These are phyloP conservation scores for Sebastes kiyomatsui DNA, from an alignment of 2,797 vertebrate species.

Conservation along the genomic window DNA sequence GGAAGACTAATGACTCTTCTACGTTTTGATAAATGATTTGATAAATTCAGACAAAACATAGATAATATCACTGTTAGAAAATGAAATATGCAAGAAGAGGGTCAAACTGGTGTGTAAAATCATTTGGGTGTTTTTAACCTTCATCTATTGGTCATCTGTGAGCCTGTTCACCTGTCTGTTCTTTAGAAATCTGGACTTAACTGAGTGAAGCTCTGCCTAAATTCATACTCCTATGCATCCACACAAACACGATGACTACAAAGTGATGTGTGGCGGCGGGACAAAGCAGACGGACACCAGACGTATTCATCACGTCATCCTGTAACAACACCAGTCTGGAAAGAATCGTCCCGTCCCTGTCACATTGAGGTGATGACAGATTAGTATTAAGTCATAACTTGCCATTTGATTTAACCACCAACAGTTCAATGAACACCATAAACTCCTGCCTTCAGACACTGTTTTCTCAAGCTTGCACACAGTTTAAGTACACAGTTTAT, in stretches of 20 bases:
- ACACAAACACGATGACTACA: neutral
- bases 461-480: neutral
- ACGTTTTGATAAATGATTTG: slow-evolving; percentile 45
- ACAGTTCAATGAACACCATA: neutral
- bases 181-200: neutral
- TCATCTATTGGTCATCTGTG: too few species aligned
- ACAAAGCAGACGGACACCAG: slow-evolving; percentile 34
- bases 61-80: neutral
- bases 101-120: neutral
- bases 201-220: neutral
- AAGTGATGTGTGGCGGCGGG: neutral
- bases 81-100: neutral
- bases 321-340: slow-evolving; percentile 14
- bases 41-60: slow-evolving; percentile 17
- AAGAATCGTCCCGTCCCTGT: neutral
- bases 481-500: neutral
- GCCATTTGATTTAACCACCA: neutral
- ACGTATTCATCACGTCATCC: slow-evolving; percentile 52
- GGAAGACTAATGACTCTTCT: slow-evolving; percentile 35
- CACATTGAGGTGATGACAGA: slow-evolving; percentile 34
- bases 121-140: too few species aligned
- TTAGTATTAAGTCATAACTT: neutral
- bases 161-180: neutral
- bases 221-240: neutral
- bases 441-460: neutral